phyloP scores from a whole-genome alignment of 2,888 invertebrate genomes.

The Cataglyphis cursor region DNA sequence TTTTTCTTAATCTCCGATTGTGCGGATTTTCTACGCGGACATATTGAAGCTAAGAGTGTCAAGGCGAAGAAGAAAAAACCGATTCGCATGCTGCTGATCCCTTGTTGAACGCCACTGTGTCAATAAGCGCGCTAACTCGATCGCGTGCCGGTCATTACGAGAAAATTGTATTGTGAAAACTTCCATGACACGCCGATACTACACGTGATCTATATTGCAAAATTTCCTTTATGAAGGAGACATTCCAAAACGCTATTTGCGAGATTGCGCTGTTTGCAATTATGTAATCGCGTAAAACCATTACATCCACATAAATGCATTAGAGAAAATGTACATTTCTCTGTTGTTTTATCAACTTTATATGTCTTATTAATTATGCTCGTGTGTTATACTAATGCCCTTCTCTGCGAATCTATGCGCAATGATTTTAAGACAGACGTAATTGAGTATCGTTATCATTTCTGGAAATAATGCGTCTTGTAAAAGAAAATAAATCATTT shows the following conservation, averaged over 20 bases:
- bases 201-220: background rate
- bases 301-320: slow-evolving; percentile 8
- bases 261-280: background rate
- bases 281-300: background rate
- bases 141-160: slow-evolving; percentile 31
- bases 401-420: slow-evolving; percentile 11
- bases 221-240: background rate
- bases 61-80: slow-evolving; percentile 50
- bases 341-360: background rate
- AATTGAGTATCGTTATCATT: background rate
- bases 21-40: background rate
- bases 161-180: slow-evolving; percentile 41
- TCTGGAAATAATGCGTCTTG: background rate
- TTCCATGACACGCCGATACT: slow-evolving; percentile 20
- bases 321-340: slow-evolving; percentile 13
- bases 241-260: slow-evolving; percentile 6
- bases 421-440: slow-evolving; percentile 6
- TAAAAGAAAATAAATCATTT: background rate
- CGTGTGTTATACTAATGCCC: slow-evolving; percentile 10
- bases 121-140: slow-evolving; percentile 41
- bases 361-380: slow-evolving; percentile 28
- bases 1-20: background rate
- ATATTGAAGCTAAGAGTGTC: slow-evolving; percentile 54
- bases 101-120: slow-evolving; percentile 1
- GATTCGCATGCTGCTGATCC: slow-evolving; percentile 47